Evolutionary conservation across 2,113 vertebrate genomes (phyloP).

Genomic region (Callospermophilus lateralis): DNA sequence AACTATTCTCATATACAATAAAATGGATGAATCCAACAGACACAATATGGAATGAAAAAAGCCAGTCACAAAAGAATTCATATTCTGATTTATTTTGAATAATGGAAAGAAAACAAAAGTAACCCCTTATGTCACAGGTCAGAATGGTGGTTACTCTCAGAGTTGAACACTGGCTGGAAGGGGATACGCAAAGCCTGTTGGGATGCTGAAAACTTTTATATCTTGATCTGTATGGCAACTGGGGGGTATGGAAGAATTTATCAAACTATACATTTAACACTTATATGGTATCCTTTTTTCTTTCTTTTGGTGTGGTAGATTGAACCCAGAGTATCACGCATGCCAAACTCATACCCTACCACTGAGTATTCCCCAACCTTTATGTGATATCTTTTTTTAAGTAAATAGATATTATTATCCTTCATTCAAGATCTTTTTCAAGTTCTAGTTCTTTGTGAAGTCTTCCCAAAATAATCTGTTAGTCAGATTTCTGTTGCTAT

Average conservation of each 20-base stretch:
- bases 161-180: neutral
- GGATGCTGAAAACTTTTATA: neutral
- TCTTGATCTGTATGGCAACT: neutral
- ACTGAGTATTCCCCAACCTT: neutral
- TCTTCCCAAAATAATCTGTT: neutral
- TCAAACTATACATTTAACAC: no score
- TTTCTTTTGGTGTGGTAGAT: neutral
- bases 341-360: neutral
- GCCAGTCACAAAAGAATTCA: neutral
- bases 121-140: neutral
- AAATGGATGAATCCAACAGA: neutral
- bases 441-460: neutral
- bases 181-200: neutral
- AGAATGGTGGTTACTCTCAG: neutral
- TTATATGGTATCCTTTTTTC: neutral
- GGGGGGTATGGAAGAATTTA: neutral
- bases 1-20: neutral
- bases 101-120: neutral
- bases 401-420: neutral
- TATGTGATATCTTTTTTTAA: neutral
- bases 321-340: neutral
- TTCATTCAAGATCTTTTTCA: neutral
- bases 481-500: neutral
- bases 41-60: neutral
- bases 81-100: neutral